These are phyloP conservation scores for Lamprotornis superbus DNA, from an alignment of 2,113 vertebrate genomes.

Conservation along the genomic window DNA sequence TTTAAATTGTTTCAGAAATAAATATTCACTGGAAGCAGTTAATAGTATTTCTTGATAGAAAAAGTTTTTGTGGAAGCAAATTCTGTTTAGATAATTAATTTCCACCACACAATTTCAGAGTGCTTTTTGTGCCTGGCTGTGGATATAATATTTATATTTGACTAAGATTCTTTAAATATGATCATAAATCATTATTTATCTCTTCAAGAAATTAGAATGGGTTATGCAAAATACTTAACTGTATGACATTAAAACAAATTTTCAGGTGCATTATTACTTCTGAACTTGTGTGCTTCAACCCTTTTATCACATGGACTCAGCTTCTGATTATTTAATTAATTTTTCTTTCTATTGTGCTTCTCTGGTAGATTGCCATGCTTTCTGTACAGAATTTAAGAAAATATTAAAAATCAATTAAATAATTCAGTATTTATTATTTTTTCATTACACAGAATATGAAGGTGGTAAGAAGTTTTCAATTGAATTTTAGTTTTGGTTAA, in stretches of 20 bases:
- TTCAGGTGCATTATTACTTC: background rate
- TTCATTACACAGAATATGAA: background rate
- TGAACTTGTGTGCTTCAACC: background rate
- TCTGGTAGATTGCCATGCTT: background rate
- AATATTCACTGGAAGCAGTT: background rate
- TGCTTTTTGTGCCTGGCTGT: background rate
- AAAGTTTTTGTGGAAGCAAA: background rate
- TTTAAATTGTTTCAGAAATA: background rate
- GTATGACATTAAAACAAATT: background rate
- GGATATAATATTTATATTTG: background rate
- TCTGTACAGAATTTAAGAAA: background rate
- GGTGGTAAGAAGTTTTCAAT: background rate
- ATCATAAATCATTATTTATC: background rate
- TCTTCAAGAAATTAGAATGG: background rate
- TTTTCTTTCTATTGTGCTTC: background rate
- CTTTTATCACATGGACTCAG: background rate
- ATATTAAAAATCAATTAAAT: fast-evolving
- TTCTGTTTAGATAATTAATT: background rate
- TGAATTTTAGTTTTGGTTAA: background rate
- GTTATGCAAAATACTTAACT: background rate
- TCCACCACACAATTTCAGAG: background rate
- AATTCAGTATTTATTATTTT: background rate
- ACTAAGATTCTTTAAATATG: background rate
- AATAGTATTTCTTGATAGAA: background rate
- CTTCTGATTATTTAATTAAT: background rate